These are phyloP conservation scores for Mustela nigripes DNA, from an alignment of 2,113 vertebrate genomes.

Conservation along the genomic window DNA sequence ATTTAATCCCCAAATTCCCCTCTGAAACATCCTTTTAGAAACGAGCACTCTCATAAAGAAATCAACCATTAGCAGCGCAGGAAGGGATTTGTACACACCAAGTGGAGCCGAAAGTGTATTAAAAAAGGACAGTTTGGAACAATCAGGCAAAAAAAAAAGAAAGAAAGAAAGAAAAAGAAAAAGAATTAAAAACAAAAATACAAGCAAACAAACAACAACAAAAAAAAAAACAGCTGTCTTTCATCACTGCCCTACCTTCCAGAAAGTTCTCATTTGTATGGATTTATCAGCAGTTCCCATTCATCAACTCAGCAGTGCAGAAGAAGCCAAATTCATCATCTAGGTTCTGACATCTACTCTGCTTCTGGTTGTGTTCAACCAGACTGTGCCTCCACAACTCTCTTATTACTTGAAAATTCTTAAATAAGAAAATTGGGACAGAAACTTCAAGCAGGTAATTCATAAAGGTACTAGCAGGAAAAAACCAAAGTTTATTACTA, in stretches of 20 bases:
- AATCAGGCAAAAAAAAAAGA: background rate
- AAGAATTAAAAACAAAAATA: background rate
- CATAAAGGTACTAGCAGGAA: background rate
- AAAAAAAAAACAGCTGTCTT: conserved; percentile 25
- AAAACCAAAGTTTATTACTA: background rate
- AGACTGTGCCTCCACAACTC: background rate
- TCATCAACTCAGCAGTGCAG: conserved; percentile 66
- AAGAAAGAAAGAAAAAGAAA: background rate
- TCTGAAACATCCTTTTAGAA: background rate
- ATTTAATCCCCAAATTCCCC: background rate
- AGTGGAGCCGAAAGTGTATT: background rate
- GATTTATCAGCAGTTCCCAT: conserved; percentile 70
- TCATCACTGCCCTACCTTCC: conserved; percentile 44
- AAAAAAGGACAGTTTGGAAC: background rate
- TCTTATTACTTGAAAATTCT: conserved; percentile 16
- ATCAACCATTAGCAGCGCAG: background rate
- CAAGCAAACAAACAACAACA: too few species aligned
- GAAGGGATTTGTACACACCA: background rate
- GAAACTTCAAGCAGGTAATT: conserved; percentile 14
- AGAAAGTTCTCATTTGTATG: conserved; percentile 69
- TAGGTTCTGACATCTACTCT: conserved; percentile 47
- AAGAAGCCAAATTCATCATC: conserved; percentile 74
- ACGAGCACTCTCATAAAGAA: background rate
- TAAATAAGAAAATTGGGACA: conserved; percentile 36
- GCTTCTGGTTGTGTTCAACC: conserved; percentile 43